Percentiles rank a stretch among this genome's conserved stretches.
These are phyloP conservation scores for Thamnophis elegans DNA, from an alignment of 2,797 vertebrate genomes.

Conservation along the genomic window DNA sequence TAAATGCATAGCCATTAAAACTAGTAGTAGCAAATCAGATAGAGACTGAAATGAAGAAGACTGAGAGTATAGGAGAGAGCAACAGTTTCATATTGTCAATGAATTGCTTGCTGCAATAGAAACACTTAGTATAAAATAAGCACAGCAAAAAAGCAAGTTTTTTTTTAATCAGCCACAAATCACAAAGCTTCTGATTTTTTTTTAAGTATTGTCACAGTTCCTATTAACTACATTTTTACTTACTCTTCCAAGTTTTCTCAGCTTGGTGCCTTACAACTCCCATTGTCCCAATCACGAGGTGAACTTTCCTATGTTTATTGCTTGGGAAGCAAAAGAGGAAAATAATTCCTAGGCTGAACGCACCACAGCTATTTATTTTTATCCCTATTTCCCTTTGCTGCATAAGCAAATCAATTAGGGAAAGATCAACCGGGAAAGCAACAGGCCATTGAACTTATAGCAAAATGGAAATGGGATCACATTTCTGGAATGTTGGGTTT, in stretches of 20 bases:
- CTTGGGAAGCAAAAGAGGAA: conserved; percentile 24
- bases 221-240: conserved; percentile 32
- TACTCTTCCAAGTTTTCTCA: not conserved
- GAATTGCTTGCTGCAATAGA: not conserved
- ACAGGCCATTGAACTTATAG: not conserved
- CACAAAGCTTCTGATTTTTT: not conserved
- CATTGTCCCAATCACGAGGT: not conserved
- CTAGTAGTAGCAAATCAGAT: not conserved
- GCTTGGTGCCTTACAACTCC: not conserved
- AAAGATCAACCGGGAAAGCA: not conserved
- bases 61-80: not conserved
- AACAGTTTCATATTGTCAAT: not conserved
- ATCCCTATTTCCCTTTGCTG: not conserved
- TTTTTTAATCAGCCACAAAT: not conserved
- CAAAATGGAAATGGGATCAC: not conserved
- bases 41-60: not conserved
- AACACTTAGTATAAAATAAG: not conserved
- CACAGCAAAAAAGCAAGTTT: not conserved
- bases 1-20: not conserved
- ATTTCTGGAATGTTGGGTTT: not conserved
- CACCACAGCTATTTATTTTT: not conserved
- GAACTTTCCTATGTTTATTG: conserved; percentile 46
- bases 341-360: not conserved
- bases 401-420: not conserved
- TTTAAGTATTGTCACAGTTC: conserved; percentile 7